These are phyloP conservation scores for Hippopotamyrus pictus DNA, from an alignment of 2,797 vertebrate species.

Conservation along the genomic window DNA sequence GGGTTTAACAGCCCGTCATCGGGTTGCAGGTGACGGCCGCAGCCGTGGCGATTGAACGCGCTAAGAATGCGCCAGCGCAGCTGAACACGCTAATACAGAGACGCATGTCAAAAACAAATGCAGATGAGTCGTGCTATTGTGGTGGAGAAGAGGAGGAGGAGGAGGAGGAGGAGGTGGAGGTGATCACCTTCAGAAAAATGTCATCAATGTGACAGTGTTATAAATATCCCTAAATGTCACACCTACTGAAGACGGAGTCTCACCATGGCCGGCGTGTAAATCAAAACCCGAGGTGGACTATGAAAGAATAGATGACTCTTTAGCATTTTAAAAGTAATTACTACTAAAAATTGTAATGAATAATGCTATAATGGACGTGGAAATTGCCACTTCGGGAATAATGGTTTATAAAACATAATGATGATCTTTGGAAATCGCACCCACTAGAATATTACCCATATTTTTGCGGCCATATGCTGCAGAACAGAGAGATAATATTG, in stretches of 20 bases:
- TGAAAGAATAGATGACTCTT: constrained; percentile 73
- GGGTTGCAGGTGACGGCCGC: background rate
- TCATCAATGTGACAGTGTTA: constrained; percentile 77
- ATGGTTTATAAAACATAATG: constrained; percentile 77
- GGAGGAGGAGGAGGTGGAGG: constrained; percentile 48
- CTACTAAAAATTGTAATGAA: constrained; percentile 75
- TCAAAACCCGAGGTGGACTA: constrained; percentile 65
- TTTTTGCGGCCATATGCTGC: constrained; percentile 53
- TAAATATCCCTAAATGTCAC: constrained; percentile 85
- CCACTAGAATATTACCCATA: constrained; percentile 64
- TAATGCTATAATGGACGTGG: constrained; percentile 76
- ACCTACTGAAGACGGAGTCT: constrained; percentile 71
- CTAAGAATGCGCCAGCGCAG: constrained; percentile 28
- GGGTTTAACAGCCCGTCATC: constrained; percentile 58
- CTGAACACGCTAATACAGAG: constrained; percentile 51
- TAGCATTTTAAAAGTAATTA: constrained; percentile 85
- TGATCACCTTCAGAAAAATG: constrained; percentile 78
- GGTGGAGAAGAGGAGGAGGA: constrained; percentile 59
- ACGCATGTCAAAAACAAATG: constrained; percentile 63
- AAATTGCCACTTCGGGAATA: constrained; percentile 71
- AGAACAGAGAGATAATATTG: constrained; percentile 4
- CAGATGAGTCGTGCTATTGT: constrained; percentile 66
- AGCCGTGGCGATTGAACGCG: constrained; percentile 23
- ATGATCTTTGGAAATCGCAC: constrained; percentile 67
- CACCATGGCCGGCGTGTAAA: constrained; percentile 64